Evolutionary conservation across 2,888 invertebrate species (phyloP).

Genomic region (Campaea margaritaria): DNA sequence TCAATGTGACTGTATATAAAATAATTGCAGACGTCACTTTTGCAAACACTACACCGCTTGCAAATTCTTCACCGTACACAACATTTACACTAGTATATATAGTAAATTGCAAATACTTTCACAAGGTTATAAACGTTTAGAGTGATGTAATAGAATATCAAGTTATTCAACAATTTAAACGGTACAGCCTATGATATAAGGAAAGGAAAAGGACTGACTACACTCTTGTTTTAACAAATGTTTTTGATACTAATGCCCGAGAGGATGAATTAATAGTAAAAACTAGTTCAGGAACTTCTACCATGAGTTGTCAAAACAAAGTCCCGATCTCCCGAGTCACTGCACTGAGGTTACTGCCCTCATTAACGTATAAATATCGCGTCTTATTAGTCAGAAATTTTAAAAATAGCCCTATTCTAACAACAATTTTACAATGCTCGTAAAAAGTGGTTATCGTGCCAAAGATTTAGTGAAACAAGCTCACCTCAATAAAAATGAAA

Average conservation of each 20-base stretch:
- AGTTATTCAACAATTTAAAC: constrained; percentile 1
- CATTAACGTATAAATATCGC: constrained; percentile 58
- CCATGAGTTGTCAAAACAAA: constrained; percentile 27
- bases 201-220: background rate
- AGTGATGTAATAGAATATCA: background rate
- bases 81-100: constrained; percentile 1
- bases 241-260: background rate
- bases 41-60: background rate
- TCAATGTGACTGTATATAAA: constrained; percentile 6
- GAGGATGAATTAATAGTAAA: background rate
- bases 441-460: constrained; percentile 42
- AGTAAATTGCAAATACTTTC: constrained; percentile 1
- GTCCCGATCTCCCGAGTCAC: constrained; percentile 22
- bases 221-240: no score
- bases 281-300: constrained; percentile 22
- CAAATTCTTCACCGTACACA: constrained; percentile 2
- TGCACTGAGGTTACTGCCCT: constrained; percentile 60
- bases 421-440: constrained; percentile 41
- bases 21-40: background rate
- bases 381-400: constrained; percentile 55
- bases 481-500: constrained; percentile 24
- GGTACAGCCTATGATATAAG: background rate
- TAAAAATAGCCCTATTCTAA: constrained; percentile 53
- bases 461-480: constrained; percentile 42
- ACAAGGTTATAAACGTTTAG: background rate